These are phyloP conservation scores for Parapsyche elsis DNA, from an alignment of 1,140 invertebrate genomes.

Conservation along the genomic window DNA sequence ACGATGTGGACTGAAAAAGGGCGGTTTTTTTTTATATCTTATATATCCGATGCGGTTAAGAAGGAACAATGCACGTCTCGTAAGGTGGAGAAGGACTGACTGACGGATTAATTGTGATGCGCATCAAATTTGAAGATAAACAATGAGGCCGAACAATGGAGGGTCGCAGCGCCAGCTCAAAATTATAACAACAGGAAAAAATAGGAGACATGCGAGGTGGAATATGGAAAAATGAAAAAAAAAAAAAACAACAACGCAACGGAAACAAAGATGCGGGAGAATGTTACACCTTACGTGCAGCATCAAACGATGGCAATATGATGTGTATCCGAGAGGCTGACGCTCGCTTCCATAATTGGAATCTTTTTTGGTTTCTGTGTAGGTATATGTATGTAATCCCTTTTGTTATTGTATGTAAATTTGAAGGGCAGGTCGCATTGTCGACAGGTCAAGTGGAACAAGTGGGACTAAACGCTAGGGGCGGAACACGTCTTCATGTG, in stretches of 20 bases:
- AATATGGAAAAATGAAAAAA: background rate
- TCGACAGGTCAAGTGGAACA: constrained; percentile 46
- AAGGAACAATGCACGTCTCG: constrained; percentile 34
- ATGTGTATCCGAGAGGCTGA: background rate
- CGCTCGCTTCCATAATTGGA: constrained; percentile 49
- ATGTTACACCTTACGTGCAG: constrained; percentile 34
- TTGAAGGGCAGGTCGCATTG: constrained; percentile 47
- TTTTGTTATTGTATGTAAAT: constrained; percentile 53
- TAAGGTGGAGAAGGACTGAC: background rate
- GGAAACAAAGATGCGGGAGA: background rate
- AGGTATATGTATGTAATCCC: constrained; percentile 38
- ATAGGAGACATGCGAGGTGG: background rate
- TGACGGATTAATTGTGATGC: constrained; percentile 53
- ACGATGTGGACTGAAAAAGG: background rate
- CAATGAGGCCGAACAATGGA: constrained; percentile 50
- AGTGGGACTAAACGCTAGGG: constrained; percentile 24
- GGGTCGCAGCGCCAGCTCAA: constrained; percentile 22
- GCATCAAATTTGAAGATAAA: constrained; percentile 52
- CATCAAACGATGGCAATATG: background rate
- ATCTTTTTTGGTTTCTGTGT: constrained; percentile 29
- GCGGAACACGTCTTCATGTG: background rate
- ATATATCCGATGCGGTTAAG: background rate
- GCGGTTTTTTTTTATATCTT: too few relatives aligned
- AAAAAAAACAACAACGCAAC: background rate
- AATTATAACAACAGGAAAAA: constrained; percentile 20